A percentile compares a stretch with the other conserved stretches of the same genome.
phyloP scores from a whole-genome alignment of 2,797 vertebrate genomes.

The Eulemur albifrons region DNA sequence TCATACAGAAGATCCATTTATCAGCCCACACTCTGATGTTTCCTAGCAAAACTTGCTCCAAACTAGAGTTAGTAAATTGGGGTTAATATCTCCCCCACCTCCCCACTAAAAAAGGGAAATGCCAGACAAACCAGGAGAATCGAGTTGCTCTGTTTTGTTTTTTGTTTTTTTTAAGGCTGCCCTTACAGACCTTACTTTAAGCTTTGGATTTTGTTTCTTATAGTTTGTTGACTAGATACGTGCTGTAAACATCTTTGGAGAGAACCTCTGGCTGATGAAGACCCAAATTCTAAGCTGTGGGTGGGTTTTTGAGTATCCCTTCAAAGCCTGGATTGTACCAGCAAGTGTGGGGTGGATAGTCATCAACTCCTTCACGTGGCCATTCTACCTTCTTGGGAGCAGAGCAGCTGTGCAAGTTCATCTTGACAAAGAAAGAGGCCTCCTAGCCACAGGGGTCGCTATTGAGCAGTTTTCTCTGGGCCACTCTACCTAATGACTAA shows the following conservation, averaged over 20 bases:
- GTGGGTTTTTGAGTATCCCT: background rate
- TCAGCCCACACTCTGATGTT: background rate
- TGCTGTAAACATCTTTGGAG: slow-evolving; percentile 54
- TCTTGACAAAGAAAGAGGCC: background rate
- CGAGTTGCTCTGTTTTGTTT: background rate
- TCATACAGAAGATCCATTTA: background rate
- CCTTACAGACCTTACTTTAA: background rate
- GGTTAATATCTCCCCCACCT: background rate
- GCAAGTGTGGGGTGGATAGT: background rate
- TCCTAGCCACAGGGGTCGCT: background rate
- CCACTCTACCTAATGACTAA: background rate
- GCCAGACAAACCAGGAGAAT: background rate
- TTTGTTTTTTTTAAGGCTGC: background rate
- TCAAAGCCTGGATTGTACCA: background rate
- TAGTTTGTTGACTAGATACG: background rate
- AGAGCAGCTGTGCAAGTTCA: background rate
- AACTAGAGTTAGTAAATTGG: fast-evolving
- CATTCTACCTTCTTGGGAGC: background rate
- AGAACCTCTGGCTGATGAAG: slow-evolving; percentile 50
- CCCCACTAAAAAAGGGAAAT: background rate
- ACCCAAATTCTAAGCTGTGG: background rate
- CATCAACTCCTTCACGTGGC: background rate
- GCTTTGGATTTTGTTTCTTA: slow-evolving; percentile 42
- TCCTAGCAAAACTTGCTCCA: background rate
- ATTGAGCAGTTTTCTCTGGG: background rate